Evolutionary conservation across 2,888 invertebrate genomes (phyloP).

Genomic region (Erebia ligea): DNA sequence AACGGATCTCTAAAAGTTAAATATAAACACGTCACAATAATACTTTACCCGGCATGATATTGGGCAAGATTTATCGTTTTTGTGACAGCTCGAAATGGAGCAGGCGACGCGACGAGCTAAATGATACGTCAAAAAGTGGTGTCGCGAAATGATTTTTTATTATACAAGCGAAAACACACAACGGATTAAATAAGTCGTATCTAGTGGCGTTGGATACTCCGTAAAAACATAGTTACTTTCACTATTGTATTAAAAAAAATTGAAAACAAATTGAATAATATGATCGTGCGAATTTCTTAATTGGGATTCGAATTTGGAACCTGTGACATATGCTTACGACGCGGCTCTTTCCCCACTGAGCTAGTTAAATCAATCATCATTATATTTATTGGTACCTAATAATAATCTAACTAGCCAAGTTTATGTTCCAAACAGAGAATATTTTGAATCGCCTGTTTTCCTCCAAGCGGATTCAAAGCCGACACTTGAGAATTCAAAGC

Average conservation of each 20-base stretch:
- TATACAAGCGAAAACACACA: neutral
- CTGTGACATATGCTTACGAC: too few relatives aligned
- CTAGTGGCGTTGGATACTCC: too few relatives aligned
- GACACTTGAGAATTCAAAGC: constrained; percentile 26
- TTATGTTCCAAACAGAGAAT: neutral
- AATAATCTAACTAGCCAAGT: neutral
- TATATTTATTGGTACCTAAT: too few relatives aligned
- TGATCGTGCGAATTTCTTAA: too few relatives aligned
- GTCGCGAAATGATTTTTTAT: constrained; percentile 5
- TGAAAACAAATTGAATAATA: too few relatives aligned
- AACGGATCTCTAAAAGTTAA: constrained; percentile 4
- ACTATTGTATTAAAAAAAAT: too few relatives aligned
- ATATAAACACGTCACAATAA: constrained; percentile 12
- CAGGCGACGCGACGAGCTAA: constrained; percentile 22
- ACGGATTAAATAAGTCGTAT: too few relatives aligned
- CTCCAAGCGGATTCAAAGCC: neutral
- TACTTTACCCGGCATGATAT: constrained; percentile 30
- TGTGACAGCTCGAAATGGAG: constrained; percentile 27
- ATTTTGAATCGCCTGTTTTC: neutral
- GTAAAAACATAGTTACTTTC: too few relatives aligned
- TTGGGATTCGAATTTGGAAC: too few relatives aligned
- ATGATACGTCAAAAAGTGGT: constrained; percentile 28
- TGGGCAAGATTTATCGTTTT: constrained; percentile 30
- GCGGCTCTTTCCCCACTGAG: too few relatives aligned
- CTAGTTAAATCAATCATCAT: too few relatives aligned